Percentiles rank a stretch among this genome's conserved stretches.
Conservation (phyloP, 2,888 invertebrate species). For the Spodoptera picta region DNA sequence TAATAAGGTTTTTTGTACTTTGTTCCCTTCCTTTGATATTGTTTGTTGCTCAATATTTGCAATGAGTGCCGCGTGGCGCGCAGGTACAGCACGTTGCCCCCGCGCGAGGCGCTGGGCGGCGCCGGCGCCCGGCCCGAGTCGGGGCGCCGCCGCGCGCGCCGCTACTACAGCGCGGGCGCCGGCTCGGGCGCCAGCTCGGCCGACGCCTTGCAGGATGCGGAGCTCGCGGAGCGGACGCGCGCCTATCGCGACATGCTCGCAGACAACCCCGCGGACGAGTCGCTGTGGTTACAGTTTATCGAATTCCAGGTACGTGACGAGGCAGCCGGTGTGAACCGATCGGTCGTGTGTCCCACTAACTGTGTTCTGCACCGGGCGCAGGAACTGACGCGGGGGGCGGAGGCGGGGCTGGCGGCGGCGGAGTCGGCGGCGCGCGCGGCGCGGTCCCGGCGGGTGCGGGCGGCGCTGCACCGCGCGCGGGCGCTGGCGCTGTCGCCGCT, state of each 20-base stretch:
- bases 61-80: not conserved
- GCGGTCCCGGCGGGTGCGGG: conserved; percentile 40
- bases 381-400: conserved; percentile 60
- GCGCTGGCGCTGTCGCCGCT: conserved; percentile 38
- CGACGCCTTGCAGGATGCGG: conserved; percentile 34
- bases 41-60: too few species aligned
- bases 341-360: not conserved
- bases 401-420: conserved; percentile 55
- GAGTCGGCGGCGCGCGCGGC: conserved; percentile 50
- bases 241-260: conserved; percentile 67
- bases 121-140: conserved; percentile 2
- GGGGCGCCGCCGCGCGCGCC: conserved; percentile 38
- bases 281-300: conserved; percentile 72
- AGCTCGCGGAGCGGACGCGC: conserved; percentile 62
- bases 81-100: conserved; percentile 26
- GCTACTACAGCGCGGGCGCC: conserved; percentile 31
- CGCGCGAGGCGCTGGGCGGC: conserved; percentile 35
- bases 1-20: too few species aligned
- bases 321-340: not conserved
- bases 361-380: conserved; percentile 26
- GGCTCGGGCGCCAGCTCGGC: conserved; percentile 27
- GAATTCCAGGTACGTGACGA: conserved; percentile 67
- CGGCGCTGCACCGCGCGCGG: conserved; percentile 57
- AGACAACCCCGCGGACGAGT: conserved; percentile 64
- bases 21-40: not conserved